Evolutionary conservation across 2,113 vertebrate genomes (phyloP), one percentile per base, ranked within the genome.

Genomic region (Mugil cephalus): DNA sequence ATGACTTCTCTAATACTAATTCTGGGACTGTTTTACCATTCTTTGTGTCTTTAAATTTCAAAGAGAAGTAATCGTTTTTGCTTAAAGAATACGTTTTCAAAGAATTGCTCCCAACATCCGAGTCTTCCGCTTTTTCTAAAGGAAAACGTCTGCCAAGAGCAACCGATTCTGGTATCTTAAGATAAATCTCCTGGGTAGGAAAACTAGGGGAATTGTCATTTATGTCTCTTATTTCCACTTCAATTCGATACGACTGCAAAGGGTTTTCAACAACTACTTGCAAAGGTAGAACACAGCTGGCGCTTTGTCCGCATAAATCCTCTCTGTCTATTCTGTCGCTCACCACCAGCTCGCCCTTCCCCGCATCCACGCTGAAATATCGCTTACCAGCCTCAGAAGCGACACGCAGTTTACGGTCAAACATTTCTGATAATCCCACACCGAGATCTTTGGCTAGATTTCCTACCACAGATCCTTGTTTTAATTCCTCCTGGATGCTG

Each of bases 241-340:
- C 94, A 1, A 96, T 67, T 0, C 92, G 93, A 68, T 94, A 88
- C 1, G 93, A 85, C 18, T 93, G 93, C 19, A 95, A 79, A 2
- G 95, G 94, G 0, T 92, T 92, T 80, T 95, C 94, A 64, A 94
- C 76, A 21, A 95, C 90, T 1, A 94, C 88, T 0, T 94, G 94
- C 54, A 95, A 84, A 63, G 92, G 93, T 38, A 96, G n/a, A 0
- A 93, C 68, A 73, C 95, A 97, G 55, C 77, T 91, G 34, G 59
- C 47, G 68, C 89, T 95, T 88, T 89, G 88, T 30, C 92, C 93
- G 15, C 95, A 96, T 46, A 95, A 77, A 8, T 81, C 77, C 76
- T 97, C 95, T 60, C 95, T 93, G 88, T 97, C 95, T 83, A 95
- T 93, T 68, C 91, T 90, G 50, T 94, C 90, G 47, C 90, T 90